Evolutionary conservation across 30 jellyfish, hydroid and myxozoan genomes (phyloP), one percentile per base, ranked within the genome.

Genomic region (Hydra vulgaris): DNA sequence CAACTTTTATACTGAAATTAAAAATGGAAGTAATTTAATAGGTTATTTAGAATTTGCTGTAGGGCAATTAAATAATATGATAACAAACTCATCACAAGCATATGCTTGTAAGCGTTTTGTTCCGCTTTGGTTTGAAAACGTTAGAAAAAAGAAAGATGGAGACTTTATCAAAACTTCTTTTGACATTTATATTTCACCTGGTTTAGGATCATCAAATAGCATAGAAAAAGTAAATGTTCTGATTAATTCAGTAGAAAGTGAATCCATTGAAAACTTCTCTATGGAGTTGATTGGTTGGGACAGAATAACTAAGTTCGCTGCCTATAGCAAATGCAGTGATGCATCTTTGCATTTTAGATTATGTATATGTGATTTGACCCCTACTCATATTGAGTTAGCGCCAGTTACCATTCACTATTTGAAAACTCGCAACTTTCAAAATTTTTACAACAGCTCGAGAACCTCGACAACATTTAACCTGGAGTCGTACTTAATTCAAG

Each of bases 1-100:
- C 54, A 95, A 95, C 23, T 87, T 95, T 95, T 89, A 87, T 66
- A 15, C 94, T 15, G 83, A 86, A 27, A 94, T 82, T 25, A 54
- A 73, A 70, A 92, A 92, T 56, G 89, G 79, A 27, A 83, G 95
- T 18, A 69, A 66, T 24, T 86, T 86, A 19, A 66, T 86, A 8
- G 96, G 95, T 17, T 54, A 73, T 17, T 73, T 91, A 17, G 98
- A 91, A 25, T 91, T 91, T 78, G 95, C 98, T 0, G 92, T 91
- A 18, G 98, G 98, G 25, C 54, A 76, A 19, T 66, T 91, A 81
- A 91, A 91, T 70, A 91, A 91, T 77, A 56, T 86, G 73, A 90
- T 90, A 66, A 81, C 55, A 0, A 25, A 54, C n/a, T 25, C 88
- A 0, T 25, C 76, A 25, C 16, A 26, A 0, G 20, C 53, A 53